phyloP scores from a whole-genome alignment of 1,140 invertebrate species.

The Acarapis woodi region DNA sequence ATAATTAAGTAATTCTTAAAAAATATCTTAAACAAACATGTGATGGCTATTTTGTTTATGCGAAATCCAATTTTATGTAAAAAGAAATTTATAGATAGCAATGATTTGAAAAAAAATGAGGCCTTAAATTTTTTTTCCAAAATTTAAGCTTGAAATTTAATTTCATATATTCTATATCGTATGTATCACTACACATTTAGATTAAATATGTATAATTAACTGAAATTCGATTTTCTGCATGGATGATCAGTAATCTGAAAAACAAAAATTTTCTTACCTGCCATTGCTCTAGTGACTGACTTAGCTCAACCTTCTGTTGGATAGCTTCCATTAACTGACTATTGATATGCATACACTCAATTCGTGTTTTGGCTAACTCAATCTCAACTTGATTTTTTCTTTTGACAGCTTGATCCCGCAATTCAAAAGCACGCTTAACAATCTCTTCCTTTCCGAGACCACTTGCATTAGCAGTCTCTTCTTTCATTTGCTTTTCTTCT shows the following conservation, averaged over 20 bases:
- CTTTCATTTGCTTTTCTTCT: slow-evolving; percentile 46
- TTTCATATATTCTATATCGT: slow-evolving; percentile 1
- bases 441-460: slow-evolving; percentile 33
- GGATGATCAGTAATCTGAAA: neutral
- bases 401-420: slow-evolving; percentile 54
- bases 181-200: slow-evolving; percentile 2
- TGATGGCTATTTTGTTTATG: no score
- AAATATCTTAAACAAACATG: no score
- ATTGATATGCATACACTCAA: slow-evolving; percentile 69
- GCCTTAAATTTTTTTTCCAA: no score
- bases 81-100: no score
- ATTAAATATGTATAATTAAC: neutral
- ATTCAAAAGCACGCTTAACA: slow-evolving; percentile 36
- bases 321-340: slow-evolving; percentile 77
- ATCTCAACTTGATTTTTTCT: slow-evolving; percentile 56
- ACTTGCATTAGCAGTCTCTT: slow-evolving; percentile 30
- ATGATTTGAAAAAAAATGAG: no score
- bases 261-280: slow-evolving; percentile 27
- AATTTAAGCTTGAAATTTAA: no score
- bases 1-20: no score
- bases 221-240: neutral
- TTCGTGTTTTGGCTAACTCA: slow-evolving; percentile 50
- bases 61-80: no score
- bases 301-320: slow-evolving; percentile 72
- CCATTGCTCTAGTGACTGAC: slow-evolving; percentile 81